Conservation (phyloP, 2,888 invertebrate species). For the Calliphora vomitoria region DNA sequence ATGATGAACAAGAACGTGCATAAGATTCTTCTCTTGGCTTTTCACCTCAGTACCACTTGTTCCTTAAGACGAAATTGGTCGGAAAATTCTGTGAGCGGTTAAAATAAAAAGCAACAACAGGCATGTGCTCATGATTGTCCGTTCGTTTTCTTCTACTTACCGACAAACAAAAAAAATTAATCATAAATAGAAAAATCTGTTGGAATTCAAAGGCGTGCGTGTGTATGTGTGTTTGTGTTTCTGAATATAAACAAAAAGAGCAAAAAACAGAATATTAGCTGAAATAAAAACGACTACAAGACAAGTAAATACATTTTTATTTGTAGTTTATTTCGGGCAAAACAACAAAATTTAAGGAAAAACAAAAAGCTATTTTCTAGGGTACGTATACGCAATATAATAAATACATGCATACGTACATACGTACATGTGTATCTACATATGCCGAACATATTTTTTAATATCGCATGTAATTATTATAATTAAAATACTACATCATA, state of each 20-base stretch:
- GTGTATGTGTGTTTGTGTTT: constrained; percentile 29
- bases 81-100: constrained; percentile 56
- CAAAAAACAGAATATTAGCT: constrained; percentile 16
- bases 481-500: not conserved
- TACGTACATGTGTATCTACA: not conserved
- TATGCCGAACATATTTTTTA: not conserved
- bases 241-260: constrained; percentile 54
- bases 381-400: constrained; percentile 66
- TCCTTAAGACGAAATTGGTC: constrained; percentile 61
- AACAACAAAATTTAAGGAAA: constrained; percentile 18
- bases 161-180: constrained; percentile 39
- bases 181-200: constrained; percentile 57
- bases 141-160: constrained; percentile 34
- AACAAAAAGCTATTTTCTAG: constrained; percentile 8
- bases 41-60: constrained; percentile 74
- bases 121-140: constrained; percentile 63
- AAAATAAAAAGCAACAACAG: constrained; percentile 31
- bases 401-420: not conserved
- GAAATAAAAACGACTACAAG: constrained; percentile 28
- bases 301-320: constrained; percentile 5
- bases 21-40: constrained; percentile 62
- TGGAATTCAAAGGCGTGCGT: constrained; percentile 45
- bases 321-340: constrained; percentile 56
- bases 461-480: not conserved
- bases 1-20: constrained; percentile 52